A percentile compares a stretch with the other conserved stretches of the same genome.
Conservation (phyloP, 2,888 invertebrate species). For the Acleris cristana region DNA sequence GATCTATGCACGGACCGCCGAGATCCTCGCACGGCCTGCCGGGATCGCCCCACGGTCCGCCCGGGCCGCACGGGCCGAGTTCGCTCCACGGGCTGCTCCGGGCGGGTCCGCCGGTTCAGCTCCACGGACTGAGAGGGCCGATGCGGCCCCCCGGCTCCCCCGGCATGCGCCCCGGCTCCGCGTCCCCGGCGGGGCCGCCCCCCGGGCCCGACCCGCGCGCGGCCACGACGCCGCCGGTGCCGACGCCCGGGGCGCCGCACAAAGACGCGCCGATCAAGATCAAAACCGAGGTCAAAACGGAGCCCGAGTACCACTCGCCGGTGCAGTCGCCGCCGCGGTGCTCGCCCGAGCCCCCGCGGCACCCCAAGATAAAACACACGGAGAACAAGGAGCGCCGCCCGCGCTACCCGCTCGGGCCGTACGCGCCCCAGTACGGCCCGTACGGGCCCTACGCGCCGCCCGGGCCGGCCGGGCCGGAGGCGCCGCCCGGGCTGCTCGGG, state of each 20-base stretch:
- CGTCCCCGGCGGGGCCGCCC: conserved; percentile 22
- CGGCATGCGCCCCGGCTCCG: conserved; percentile 31
- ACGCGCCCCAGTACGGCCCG: conserved; percentile 77
- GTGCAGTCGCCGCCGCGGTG: conserved; percentile 54
- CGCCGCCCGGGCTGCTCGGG: conserved; percentile 37
- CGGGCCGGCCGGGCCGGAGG: conserved; percentile 21
- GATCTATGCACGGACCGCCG: conserved; percentile 12
- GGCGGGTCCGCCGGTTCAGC: conserved; percentile 31
- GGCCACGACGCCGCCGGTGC: conserved; percentile 27
- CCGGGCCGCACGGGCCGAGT: conserved; percentile 34
- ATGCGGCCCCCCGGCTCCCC: conserved; percentile 14
- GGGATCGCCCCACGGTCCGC: conserved; percentile 25
- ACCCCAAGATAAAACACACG: conserved; percentile 76
- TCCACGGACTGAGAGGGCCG: conserved; percentile 29
- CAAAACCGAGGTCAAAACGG: conserved; percentile 77
- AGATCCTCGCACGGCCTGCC: conserved; percentile 29
- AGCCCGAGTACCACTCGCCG: conserved; percentile 74
- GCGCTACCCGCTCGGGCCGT: conserved; percentile 75
- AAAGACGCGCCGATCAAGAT: conserved; percentile 62
- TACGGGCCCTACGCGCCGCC: conserved; percentile 73
- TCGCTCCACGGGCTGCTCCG: conserved; percentile 34
- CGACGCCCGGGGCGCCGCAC: conserved; percentile 39
- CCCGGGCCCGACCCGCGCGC: conserved; percentile 19
- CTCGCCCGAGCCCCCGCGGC: conserved; percentile 57
- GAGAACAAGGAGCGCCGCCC: conserved; percentile 74